These are phyloP conservation scores for Amazona vittata DNA, from an alignment of 2,113 vertebrate genomes.

Conservation along the genomic window DNA sequence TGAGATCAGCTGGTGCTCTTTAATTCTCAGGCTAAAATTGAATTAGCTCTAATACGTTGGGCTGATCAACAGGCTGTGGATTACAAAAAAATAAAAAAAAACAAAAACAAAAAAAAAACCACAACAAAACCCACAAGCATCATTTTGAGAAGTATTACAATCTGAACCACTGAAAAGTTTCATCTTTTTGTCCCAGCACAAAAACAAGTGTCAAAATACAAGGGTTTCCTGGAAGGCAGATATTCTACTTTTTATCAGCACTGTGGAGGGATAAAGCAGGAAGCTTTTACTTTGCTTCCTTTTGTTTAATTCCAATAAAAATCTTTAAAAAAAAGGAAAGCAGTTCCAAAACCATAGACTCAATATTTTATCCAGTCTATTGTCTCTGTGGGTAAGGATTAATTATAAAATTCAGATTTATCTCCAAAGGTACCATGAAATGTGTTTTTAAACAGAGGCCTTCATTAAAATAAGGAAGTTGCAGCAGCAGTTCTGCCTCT, in stretches of 20 bases:
- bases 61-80: neutral
- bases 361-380: neutral
- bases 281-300: neutral
- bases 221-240: neutral
- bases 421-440: neutral
- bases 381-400: neutral
- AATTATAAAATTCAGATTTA: neutral
- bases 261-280: neutral
- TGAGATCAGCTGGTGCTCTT: neutral
- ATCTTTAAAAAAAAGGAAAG: neutral
- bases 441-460: neutral
- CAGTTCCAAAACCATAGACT: neutral
- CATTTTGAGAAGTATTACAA: neutral
- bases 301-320: neutral
- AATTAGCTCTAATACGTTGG: neutral
- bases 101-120: neutral
- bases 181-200: neutral
- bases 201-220: neutral
- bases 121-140: neutral
- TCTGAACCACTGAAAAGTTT: neutral
- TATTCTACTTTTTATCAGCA: neutral
- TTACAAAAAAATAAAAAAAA: neutral
- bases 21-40: neutral
- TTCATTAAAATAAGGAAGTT: constrained; percentile 24
- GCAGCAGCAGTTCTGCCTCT: neutral